Base-by-base conservation (phyloP, 2,797 vertebrate species). In the Clarias laeviceps region DNA sequence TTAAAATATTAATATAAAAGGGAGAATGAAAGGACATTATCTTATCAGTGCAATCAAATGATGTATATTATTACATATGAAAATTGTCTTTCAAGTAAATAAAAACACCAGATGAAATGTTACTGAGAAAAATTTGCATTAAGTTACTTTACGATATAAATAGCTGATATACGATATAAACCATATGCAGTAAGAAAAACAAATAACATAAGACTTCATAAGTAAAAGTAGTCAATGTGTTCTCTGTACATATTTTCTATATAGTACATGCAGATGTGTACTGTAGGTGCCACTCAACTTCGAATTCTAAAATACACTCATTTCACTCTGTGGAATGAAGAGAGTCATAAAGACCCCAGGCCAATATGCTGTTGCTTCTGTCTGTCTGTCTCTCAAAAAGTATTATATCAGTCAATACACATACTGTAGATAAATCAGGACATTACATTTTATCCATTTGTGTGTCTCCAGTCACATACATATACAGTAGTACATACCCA, bases 381-480 rank as follows among this genome's bases (percentile, higher is more conserved):
- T 73, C 69, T 45, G 37, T 72, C 37, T 50, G 24, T 72, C 69
- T 17, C 70, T 29, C 34, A 45, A 70, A 70, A 40, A 40, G 7
- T 17, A 54, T 73, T 73, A 54, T 54, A 74, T 74, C 15, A 11
- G 15, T 74, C 15, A 74, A 18, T 76, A 56, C 15, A 32, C 27
- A 76, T 14, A 37, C 37, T 37, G 37, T 37, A 14, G 11, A 72
- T 17, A 27, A 18, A 76, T 56, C 73, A 20, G 50, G 27, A 20
- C 73, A 20, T 57, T 17, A 27, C 59, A 66, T 70, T 81, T 61
- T 80, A n/a, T 76, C 29, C 32, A 56, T 57, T 83, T 77, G 56
- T 85, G 80, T 68, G 62, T 84, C 69, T 80, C 82, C 69, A 85
- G 22, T 37, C 56, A 62, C 68, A 87, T 34, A 57, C 40, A 29